phyloP scores from a whole-genome alignment of 2,113 vertebrate genomes.

The Terrapene triunguis region DNA sequence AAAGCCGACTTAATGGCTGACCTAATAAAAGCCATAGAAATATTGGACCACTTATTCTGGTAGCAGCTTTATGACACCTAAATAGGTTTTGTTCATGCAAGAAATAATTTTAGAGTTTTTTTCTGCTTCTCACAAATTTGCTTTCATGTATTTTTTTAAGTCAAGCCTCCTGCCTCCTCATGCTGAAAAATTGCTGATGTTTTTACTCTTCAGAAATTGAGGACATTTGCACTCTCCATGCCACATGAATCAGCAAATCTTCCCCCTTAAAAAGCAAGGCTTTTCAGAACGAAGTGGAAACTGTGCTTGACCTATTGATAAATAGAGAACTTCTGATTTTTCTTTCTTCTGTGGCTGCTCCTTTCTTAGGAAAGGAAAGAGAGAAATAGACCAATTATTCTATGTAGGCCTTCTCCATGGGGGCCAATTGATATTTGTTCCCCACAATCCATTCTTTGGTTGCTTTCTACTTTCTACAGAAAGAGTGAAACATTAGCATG shows the following conservation, averaged over 20 bases:
- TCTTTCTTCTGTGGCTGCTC: background rate
- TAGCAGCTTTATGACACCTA: slow-evolving; percentile 47
- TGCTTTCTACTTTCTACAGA: background rate
- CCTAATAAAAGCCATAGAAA: slow-evolving; percentile 40
- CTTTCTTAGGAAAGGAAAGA: background rate
- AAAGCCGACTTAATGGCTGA: background rate
- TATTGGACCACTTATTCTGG: background rate
- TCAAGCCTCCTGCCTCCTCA: slow-evolving; percentile 67
- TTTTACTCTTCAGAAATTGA: slow-evolving; percentile 64
- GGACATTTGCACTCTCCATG: slow-evolving; percentile 55
- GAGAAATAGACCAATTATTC: background rate
- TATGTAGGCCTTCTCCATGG: background rate
- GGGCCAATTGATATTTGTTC: background rate
- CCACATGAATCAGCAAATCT: slow-evolving; percentile 72
- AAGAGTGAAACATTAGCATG: background rate
- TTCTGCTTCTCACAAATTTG: slow-evolving; percentile 43
- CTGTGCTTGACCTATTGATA: slow-evolving; percentile 17
- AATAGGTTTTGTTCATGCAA: slow-evolving; percentile 69
- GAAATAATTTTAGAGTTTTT: slow-evolving; percentile 63
- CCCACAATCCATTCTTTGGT: background rate
- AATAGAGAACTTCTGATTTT: background rate
- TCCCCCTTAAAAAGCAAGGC: slow-evolving; percentile 21
- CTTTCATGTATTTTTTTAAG: slow-evolving; percentile 73
- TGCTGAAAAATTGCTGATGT: slow-evolving; percentile 76
- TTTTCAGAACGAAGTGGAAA: slow-evolving; percentile 36